Conservation (phyloP, 2,888 invertebrate species). For the Orchestes rusci region DNA sequence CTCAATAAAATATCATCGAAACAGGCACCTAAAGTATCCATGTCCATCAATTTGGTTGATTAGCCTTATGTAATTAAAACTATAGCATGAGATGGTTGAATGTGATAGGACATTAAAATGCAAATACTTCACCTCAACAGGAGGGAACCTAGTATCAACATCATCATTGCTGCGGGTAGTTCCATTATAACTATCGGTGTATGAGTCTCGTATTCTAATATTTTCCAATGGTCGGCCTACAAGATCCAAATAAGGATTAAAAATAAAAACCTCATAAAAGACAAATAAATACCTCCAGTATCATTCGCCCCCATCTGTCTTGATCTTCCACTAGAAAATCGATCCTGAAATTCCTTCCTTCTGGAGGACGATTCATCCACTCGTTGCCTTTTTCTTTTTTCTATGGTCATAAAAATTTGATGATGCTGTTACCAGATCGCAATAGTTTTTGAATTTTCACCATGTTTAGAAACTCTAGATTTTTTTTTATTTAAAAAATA, state of each 20-base stretch:
- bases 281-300: conserved; percentile 42
- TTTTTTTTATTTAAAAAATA: no score
- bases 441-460: neutral
- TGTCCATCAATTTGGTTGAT: no score
- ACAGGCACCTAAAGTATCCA: neutral
- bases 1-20: no score
- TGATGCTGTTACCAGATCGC: neutral
- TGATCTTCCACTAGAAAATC: conserved; percentile 48
- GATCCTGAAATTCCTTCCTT: conserved; percentile 64
- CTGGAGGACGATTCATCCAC: conserved; percentile 72
- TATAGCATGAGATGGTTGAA: no score
- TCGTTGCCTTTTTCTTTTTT: conserved; percentile 74
- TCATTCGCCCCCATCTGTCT: conserved; percentile 43
- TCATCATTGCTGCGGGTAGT: conserved; percentile 35
- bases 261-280: no score
- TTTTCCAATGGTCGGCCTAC: conserved; percentile 49
- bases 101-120: no score
- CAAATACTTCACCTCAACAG: conserved; percentile 34
- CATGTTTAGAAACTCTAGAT: no score
- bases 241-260: no score
- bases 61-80: no score
- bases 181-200: conserved; percentile 62
- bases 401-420: conserved; percentile 40
- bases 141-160: conserved; percentile 41
- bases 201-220: conserved; percentile 58